These are phyloP conservation scores for Brachionus asplanchnoidis DNA, from an alignment of 1,140 invertebrate genomes.

Conservation along the genomic window DNA sequence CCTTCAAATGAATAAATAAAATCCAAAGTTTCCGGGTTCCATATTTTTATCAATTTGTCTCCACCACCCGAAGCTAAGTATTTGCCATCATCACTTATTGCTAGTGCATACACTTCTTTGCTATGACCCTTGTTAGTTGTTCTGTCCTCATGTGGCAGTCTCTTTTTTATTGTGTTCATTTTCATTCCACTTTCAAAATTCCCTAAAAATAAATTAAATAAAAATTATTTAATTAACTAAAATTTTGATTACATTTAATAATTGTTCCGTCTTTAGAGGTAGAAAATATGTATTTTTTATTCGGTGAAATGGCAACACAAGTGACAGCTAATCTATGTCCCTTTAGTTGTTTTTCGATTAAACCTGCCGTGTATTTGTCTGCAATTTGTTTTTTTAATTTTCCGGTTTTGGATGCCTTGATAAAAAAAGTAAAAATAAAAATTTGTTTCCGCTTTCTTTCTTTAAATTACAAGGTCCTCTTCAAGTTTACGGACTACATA, in stretches of 20 bases:
- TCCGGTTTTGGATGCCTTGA: slow-evolving; percentile 71
- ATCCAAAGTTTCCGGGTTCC: slow-evolving; percentile 71
- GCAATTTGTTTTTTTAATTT: slow-evolving; percentile 50
- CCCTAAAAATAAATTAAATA: slow-evolving; percentile 53
- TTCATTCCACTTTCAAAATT: slow-evolving; percentile 58
- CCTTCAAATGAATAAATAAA: slow-evolving; percentile 71
- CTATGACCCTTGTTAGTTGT: slow-evolving; percentile 56
- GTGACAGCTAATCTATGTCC: slow-evolving; percentile 72
- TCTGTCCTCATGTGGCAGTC: slow-evolving; percentile 53
- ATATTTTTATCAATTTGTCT: slow-evolving; percentile 72
- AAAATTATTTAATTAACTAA: slow-evolving; percentile 26
- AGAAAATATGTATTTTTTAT: slow-evolving; percentile 70
- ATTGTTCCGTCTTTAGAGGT: slow-evolving; percentile 81
- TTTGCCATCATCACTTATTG: slow-evolving; percentile 76
- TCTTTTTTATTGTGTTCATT: slow-evolving; percentile 54
- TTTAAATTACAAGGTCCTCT: slow-evolving; percentile 66
- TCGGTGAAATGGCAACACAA: slow-evolving; percentile 70
- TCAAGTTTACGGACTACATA: slow-evolving; percentile 65
- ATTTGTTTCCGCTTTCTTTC: background rate
- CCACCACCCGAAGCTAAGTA: slow-evolving; percentile 76
- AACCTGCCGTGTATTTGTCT: slow-evolving; percentile 43
- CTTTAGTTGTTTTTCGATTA: slow-evolving; percentile 47
- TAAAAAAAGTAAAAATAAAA: slow-evolving; percentile 29
- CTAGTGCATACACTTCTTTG: slow-evolving; percentile 65
- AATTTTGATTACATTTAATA: slow-evolving; percentile 69